Conservation (phyloP, 2,113 vertebrate species). For the Megaceryle torquata region DNA sequence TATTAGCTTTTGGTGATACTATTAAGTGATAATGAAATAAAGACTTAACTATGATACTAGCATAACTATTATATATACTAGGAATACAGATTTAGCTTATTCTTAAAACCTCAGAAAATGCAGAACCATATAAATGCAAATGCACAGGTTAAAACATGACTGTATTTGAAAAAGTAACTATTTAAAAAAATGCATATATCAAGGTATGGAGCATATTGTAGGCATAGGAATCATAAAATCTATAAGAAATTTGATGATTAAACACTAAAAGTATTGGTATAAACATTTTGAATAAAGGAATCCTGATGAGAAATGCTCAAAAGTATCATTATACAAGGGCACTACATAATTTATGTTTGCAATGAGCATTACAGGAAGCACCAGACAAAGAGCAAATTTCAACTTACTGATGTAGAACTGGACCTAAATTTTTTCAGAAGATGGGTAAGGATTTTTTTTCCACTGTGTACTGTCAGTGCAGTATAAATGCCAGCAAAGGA, state of each 20-base stretch:
- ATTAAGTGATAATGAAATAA: neutral
- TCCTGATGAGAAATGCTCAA: neutral
- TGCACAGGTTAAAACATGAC: neutral
- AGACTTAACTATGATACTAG: neutral
- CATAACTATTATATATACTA: neutral
- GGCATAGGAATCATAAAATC: neutral
- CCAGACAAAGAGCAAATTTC: neutral
- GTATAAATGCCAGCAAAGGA: neutral
- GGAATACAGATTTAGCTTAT: neutral
- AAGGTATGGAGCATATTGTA: neutral
- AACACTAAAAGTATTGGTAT: neutral
- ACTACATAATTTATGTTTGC: neutral
- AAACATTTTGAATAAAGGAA: neutral
- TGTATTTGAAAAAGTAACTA: neutral
- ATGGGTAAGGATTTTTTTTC: rapidly evolving
- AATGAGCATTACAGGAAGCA: neutral
- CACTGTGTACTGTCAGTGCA: neutral
- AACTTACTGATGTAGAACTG: neutral
- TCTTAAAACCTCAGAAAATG: neutral
- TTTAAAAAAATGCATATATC: neutral
- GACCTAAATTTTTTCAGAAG: neutral
- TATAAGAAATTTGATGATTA: neutral
- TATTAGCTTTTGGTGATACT: neutral
- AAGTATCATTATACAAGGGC: neutral
- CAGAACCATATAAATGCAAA: neutral